Base-by-base conservation (phyloP, 2,113 vertebrate genomes). In the Lophius piscatorius region DNA sequence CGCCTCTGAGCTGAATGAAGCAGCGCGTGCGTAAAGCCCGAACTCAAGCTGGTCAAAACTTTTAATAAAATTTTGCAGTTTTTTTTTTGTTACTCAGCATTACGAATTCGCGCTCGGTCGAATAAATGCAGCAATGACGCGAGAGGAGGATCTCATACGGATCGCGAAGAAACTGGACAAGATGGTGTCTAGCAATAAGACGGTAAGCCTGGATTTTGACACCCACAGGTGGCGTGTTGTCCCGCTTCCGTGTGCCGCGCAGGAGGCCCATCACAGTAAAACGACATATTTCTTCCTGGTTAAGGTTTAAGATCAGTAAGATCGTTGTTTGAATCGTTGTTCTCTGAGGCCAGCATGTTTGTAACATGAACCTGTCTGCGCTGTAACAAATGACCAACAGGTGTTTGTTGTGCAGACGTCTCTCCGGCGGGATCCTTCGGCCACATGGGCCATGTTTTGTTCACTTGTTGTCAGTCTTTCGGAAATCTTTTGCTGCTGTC, bases 161-260 rank as follows among this genome's bases (percentile, higher is more conserved):
- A 97, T 95, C 40, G 94, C 94, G 47, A 95, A 93, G 78, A 96
- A 94, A 65, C 64, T 98, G 89, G 95, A 97, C 90, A 97, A 96
- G 90, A 98, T 97, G 95, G 95, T 98, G 91, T 93, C 94, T 85
- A 90, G 93, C 88, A 95, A 94, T 87, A 93, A 86, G 92, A 94
- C 83, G 95, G 96, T 98, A 89, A 95, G 94, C 54, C 64, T 51
- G 6, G 54, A 80, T 75, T 84, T 84, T 82, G 87, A 89, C 85
- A 75, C 63, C 60, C 74, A 13, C 71, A 74, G 75, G 73, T 84
- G 83, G 83, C 74, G 78, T 67, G 70, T 56, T 63, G 68, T 76
- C 14, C 51, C n/a, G 49, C 54, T 44, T 22, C 78, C 63, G 17
- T 78, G 79, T 76, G 76, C 54, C 42, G 64, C 1, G n/a, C 47